phyloP scores from a whole-genome alignment of 2,797 vertebrate species.

The Hyperoplus lanceolatus region DNA sequence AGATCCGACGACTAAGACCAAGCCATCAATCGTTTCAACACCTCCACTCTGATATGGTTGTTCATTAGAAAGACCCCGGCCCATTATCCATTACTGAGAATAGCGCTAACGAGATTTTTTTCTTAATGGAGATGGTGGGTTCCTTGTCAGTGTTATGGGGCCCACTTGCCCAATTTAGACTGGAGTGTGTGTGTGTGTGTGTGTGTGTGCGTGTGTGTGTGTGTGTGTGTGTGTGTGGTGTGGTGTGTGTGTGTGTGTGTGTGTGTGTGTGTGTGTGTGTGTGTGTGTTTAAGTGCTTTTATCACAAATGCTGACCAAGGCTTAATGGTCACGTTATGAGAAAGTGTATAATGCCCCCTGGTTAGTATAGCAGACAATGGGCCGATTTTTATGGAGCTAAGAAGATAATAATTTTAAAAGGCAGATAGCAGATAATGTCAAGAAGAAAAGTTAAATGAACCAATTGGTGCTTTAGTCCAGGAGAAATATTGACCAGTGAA shows the following conservation, averaged over 20 bases:
- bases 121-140: conserved; percentile 45
- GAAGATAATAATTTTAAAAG: neutral
- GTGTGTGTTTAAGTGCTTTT: conserved; percentile 12
- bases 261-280: no score
- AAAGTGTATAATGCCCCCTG: neutral
- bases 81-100: conserved; percentile 73
- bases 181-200: no score
- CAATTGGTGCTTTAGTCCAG: neutral
- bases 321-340: neutral
- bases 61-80: conserved; percentile 68
- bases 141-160: conserved; percentile 41
- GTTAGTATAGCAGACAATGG: neutral
- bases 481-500: neutral
- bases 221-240: no score
- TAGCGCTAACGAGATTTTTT: conserved; percentile 58
- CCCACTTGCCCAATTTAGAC: neutral
- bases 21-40: conserved; percentile 71
- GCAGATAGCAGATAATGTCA: neutral
- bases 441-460: conserved; percentile 25
- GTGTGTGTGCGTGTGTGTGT: no score
- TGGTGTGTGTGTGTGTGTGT: no score
- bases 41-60: conserved; percentile 65
- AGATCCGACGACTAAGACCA: conserved; percentile 65
- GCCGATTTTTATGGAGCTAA: conserved; percentile 5
- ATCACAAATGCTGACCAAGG: conserved; percentile 51